Evolutionary conservation across 1,140 invertebrate genomes (phyloP).

Genomic region (Brachionus paranguensis): DNA sequence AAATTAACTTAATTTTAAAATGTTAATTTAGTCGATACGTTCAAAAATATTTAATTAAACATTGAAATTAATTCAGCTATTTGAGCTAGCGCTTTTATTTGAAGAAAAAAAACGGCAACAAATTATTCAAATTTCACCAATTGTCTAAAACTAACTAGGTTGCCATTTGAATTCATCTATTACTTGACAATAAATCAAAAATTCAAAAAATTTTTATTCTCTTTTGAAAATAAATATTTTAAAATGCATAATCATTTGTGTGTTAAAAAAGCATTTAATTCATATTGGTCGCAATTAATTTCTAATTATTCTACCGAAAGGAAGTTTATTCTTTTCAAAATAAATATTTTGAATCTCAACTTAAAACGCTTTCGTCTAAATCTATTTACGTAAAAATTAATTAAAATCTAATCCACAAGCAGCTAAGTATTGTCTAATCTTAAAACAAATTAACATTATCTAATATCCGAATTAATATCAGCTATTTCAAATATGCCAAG

Average conservation of each 20-base stretch:
- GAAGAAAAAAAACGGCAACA: background rate
- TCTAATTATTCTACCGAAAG: background rate
- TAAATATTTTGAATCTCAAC: background rate
- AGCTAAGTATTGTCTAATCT: background rate
- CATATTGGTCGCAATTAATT: background rate
- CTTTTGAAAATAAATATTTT: background rate
- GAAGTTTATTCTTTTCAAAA: background rate
- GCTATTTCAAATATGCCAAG: background rate
- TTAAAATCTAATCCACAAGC: background rate
- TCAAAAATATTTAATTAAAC: background rate
- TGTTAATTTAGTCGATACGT: background rate
- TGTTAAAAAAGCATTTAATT: background rate
- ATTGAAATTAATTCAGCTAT: background rate
- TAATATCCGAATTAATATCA: conserved; percentile 12
- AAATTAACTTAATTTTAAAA: background rate
- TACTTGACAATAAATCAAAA: background rate
- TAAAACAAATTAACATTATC: background rate
- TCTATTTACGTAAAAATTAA: background rate
- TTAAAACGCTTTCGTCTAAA: background rate
- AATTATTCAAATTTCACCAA: background rate
- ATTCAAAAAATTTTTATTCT: background rate
- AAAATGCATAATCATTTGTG: too few species aligned
- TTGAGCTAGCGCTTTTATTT: background rate
- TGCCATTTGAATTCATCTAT: background rate
- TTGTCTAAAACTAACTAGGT: background rate